phyloP scores from a whole-genome alignment of 2,113 vertebrate species.

The Chunga burmeisteri region DNA sequence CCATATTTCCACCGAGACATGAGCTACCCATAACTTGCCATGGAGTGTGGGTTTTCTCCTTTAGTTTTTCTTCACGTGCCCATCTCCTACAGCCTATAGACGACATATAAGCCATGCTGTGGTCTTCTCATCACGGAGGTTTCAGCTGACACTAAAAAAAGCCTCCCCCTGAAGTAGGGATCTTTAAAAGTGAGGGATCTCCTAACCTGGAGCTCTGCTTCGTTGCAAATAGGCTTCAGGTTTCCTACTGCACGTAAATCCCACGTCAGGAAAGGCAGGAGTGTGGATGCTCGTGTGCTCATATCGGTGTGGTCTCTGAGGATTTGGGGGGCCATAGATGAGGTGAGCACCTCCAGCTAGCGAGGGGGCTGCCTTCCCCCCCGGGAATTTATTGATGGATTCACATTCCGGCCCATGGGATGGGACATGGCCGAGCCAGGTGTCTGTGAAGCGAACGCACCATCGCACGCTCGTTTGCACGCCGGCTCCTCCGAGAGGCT shows the following conservation, averaged over 20 bases:
- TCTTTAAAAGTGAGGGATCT: background rate
- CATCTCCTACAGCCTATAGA: background rate
- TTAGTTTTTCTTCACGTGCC: background rate
- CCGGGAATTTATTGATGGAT: background rate
- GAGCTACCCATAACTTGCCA: background rate
- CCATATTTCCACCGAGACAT: rapidly evolving
- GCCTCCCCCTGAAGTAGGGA: rapidly evolving
- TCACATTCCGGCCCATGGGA: rapidly evolving
- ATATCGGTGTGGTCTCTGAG: background rate
- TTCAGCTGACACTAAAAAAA: background rate
- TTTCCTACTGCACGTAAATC: background rate
- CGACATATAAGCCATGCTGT: background rate
- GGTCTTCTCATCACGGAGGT: background rate
- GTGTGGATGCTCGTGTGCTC: background rate
- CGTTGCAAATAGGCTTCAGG: background rate
- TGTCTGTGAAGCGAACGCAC: rapidly evolving
- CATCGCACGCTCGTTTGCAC: rapidly evolving
- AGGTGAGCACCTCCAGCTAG: background rate
- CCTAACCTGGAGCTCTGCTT: background rate
- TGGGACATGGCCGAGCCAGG: background rate
- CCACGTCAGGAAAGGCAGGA: background rate
- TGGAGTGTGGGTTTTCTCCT: background rate
- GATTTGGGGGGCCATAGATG: background rate
- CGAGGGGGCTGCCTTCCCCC: background rate
- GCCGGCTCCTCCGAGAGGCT: background rate